phyloP scores from a whole-genome alignment of 1,140 invertebrate genomes.

The Vollenhovia emeryi region DNA sequence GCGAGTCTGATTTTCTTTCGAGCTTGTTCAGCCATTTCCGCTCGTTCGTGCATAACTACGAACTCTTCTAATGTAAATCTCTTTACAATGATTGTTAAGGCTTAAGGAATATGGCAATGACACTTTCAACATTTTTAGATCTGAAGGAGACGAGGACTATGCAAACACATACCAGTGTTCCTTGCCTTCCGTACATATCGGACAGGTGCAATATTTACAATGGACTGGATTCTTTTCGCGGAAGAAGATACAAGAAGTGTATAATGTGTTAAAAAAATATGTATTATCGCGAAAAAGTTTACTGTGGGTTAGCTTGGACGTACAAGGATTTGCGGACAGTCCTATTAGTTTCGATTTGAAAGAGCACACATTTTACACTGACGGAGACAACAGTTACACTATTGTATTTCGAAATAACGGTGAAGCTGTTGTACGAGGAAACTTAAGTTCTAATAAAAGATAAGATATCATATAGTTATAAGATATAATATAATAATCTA shows the following conservation, averaged over 20 bases:
- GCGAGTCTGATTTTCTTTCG: too few species aligned
- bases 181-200: slow-evolving; percentile 72
- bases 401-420: slow-evolving; percentile 81
- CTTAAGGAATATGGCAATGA: background rate
- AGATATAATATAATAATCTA: too few species aligned
- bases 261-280: slow-evolving; percentile 78
- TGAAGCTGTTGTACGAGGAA: slow-evolving; percentile 78
- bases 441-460: slow-evolving; percentile 79
- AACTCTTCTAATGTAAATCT: too few species aligned
- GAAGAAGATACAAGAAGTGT: slow-evolving; percentile 80
- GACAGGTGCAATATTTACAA: slow-evolving; percentile 81
- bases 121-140: slow-evolving; percentile 61
- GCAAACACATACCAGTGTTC: slow-evolving; percentile 81
- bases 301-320: slow-evolving; percentile 85
- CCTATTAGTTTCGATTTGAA: slow-evolving; percentile 83
- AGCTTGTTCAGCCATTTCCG: too few species aligned
- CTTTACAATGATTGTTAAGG: background rate
- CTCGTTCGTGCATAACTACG: too few species aligned
- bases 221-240: slow-evolving; percentile 85
- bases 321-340: slow-evolving; percentile 86
- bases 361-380: slow-evolving; percentile 85
- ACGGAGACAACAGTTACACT: slow-evolving; percentile 86
- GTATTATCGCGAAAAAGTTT: slow-evolving; percentile 66
- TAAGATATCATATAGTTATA: too few species aligned
- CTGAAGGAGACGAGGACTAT: slow-evolving; percentile 75